phyloP scores from a whole-genome alignment of 2,113 vertebrate species.

The Ctenomys sociabilis region DNA sequence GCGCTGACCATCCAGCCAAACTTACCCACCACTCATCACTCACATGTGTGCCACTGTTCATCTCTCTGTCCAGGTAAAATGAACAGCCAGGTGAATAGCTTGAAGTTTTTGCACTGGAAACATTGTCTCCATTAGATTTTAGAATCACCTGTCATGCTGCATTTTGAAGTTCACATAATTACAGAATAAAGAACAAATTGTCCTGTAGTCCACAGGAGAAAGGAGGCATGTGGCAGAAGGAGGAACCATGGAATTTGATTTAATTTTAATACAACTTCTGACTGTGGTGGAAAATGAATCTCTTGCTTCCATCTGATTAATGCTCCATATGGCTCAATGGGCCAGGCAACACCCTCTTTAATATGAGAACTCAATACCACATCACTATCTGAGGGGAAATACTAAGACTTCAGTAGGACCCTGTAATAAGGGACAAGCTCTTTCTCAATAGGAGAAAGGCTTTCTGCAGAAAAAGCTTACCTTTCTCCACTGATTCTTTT shows the following conservation, averaged over 20 bases:
- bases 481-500: not conserved
- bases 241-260: not conserved
- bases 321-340: not conserved
- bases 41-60: not conserved
- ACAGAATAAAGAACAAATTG: not conserved
- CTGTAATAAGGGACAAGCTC: not conserved
- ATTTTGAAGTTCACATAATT: not conserved
- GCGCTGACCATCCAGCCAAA: slow-evolving; percentile 5
- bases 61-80: not conserved
- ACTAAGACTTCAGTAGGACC: not conserved
- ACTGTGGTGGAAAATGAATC: not conserved
- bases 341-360: not conserved
- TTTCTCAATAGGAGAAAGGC: slow-evolving; percentile 10
- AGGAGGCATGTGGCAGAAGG: not conserved
- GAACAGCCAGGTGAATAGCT: not conserved
- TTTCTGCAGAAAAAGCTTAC: not conserved
- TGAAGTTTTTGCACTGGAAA: slow-evolving; percentile 6
- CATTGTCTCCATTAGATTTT: not conserved
- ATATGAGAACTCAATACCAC: not conserved
- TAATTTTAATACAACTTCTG: not conserved
- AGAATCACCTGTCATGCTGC: not conserved
- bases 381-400: not conserved
- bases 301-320: not conserved
- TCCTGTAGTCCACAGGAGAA: not conserved
- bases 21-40: not conserved